Evolutionary conservation across 1,140 invertebrate species (phyloP).

Genomic region (Trypoxylus dichotomus): DNA sequence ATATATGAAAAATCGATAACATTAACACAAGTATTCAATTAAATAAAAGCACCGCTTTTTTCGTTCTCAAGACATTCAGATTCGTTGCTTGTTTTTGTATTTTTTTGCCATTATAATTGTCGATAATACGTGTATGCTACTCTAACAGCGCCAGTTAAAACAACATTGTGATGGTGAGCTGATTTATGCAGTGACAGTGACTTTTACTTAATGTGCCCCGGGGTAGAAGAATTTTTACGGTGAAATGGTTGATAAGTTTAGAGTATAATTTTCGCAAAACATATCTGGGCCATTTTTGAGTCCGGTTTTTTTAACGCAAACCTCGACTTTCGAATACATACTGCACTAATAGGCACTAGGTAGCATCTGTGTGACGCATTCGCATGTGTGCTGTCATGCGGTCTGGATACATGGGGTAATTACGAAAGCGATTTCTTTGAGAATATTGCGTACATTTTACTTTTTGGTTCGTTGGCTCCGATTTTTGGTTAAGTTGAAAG

Average conservation of each 20-base stretch:
- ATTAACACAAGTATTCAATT: slow-evolving; percentile 23
- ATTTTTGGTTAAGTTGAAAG: slow-evolving; percentile 13
- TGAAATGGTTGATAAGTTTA: not conserved
- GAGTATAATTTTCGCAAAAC: not conserved
- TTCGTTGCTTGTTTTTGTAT: not conserved
- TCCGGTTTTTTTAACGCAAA: not conserved
- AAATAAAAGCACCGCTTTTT: not conserved
- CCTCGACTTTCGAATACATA: slow-evolving; percentile 8
- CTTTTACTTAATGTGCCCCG: not conserved
- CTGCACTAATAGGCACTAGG: not conserved
- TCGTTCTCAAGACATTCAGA: not conserved
- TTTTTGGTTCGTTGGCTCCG: not conserved
- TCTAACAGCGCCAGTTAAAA: not conserved
- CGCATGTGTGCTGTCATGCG: not conserved
- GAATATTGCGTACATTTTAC: not conserved
- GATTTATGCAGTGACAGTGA: slow-evolving; percentile 16
- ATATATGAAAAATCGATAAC: slow-evolving; percentile 5
- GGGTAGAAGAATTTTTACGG: not conserved
- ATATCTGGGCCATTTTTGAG: not conserved
- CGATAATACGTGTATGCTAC: not conserved
- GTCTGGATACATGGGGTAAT: not conserved
- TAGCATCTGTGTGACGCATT: not conserved
- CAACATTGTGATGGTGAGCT: not conserved
- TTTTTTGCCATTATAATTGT: not conserved
- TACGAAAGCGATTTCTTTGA: not conserved